These are phyloP conservation scores for Conops quadrifasciatus DNA, from an alignment of 2,888 invertebrate species.

Conservation along the genomic window DNA sequence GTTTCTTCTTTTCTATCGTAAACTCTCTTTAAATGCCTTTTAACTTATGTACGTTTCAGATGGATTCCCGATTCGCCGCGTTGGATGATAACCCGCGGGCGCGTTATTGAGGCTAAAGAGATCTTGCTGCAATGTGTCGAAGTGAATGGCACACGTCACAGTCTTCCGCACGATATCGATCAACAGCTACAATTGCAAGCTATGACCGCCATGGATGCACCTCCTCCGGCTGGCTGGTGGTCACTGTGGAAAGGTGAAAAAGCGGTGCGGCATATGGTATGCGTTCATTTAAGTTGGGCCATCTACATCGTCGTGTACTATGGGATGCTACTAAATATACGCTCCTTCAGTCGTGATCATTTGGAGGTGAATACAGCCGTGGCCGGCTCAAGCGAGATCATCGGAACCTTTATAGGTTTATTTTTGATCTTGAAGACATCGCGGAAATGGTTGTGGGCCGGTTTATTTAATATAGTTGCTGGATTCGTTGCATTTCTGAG, in stretches of 20 bases:
- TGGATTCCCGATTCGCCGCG: conserved; percentile 67
- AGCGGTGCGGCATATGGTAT: conserved; percentile 61
- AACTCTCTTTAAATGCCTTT: neutral
- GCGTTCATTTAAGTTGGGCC: conserved; percentile 64
- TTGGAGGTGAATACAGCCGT: conserved; percentile 64
- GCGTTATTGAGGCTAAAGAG: conserved; percentile 62
- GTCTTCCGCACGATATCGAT: conserved; percentile 63
- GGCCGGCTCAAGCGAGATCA: conserved; percentile 63
- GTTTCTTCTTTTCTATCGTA: neutral
- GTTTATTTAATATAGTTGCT: conserved; percentile 62
- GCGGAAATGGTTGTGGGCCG: conserved; percentile 63
- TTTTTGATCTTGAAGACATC: conserved; percentile 61
- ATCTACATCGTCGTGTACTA: conserved; percentile 66
- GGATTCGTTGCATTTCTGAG: conserved; percentile 61
- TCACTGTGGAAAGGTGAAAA: conserved; percentile 62
- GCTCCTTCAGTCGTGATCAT: conserved; percentile 65
- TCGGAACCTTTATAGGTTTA: conserved; percentile 63
- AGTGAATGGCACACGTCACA: conserved; percentile 61
- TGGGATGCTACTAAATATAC: conserved; percentile 66
- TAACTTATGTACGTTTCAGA: conserved; percentile 48
- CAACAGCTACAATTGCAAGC: conserved; percentile 64
- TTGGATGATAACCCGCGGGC: conserved; percentile 65
- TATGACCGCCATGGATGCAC: conserved; percentile 61
- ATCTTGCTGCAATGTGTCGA: conserved; percentile 63
- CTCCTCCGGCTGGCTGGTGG: conserved; percentile 64